Evolutionary conservation across 92 coral and sea anemone species (phyloP).

Genomic region (Heteractis magnifica): DNA sequence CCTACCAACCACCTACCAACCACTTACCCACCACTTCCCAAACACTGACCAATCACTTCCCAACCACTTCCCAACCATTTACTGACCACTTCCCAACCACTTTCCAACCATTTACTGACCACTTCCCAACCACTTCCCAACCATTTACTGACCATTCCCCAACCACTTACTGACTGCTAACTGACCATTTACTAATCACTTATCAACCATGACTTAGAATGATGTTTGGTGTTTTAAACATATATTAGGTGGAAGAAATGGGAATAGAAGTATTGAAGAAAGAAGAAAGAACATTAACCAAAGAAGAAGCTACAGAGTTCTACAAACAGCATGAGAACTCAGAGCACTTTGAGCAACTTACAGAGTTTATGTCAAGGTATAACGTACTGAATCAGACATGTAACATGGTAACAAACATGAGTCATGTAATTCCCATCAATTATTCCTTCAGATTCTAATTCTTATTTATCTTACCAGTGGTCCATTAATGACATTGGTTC

Average conservation of each 20-base stretch:
- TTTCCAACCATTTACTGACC: too few species aligned
- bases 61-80: too few species aligned
- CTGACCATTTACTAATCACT: too few species aligned
- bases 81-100: too few species aligned
- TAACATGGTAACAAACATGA: too few species aligned
- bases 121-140: too few species aligned
- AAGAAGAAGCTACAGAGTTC: slow-evolving; percentile 97
- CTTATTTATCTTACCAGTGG: slow-evolving; percentile 63
- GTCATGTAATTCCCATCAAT: neutral
- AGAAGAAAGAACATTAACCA: slow-evolving; percentile 87
- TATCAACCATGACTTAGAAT: neutral
- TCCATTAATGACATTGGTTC: slow-evolving; percentile 86
- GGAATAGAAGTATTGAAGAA: slow-evolving; percentile 85
- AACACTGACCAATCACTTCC: too few species aligned
- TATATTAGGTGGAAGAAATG: slow-evolving; percentile 77
- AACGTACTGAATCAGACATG: neutral
- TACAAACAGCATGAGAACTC: slow-evolving; percentile 95
- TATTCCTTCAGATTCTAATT: neutral
- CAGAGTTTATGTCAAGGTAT: slow-evolving; percentile 98
- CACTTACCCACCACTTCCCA: too few species aligned
- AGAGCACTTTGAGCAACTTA: slow-evolving; percentile 95
- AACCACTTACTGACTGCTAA: too few species aligned
- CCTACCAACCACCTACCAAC: too few species aligned
- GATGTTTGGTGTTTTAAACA: neutral
- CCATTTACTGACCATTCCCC: too few species aligned